Base-by-base conservation (phyloP, 35 echinoderm and acorn worm species). In the Lytechinus variegatus region DNA sequence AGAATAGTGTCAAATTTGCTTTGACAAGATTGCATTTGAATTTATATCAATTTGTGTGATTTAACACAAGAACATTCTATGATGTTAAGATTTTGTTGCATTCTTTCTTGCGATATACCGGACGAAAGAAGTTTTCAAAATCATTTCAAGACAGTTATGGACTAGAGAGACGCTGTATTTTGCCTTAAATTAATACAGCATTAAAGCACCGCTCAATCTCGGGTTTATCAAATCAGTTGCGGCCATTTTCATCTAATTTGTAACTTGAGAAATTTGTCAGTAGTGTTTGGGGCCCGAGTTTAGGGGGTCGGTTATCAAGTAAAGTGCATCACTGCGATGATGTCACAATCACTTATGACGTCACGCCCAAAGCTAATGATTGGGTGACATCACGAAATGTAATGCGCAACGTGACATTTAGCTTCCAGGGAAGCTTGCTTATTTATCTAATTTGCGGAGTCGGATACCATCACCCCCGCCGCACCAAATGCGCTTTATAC, bases 311-410 rank as follows among this genome's bases (percentile, higher is more conserved):
- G 57, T 93, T 55, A 28, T 57, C 9, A 93, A 44, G 33, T 44
- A 44, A 5, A 93, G 92, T 93, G 28, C 92, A 93, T 9, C 27
- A 54, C 19, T 93, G 52, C 88, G 28, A 54, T 93, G 92, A 93
- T 93, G 92, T 93, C 92, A 93, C 54, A 57, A 13, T n/a, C 53
- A 55, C 55, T 28, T 27, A 10, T 93, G 92, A 93, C 92, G 92
- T 93, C 92, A 93, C 55, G 10, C 92, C n/a, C n/a, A 10, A 4
- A n/a, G 9, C 27, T 54, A 27, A 57, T 57, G 54, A 54, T 21
- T 0, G 52, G 14, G 55, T 54, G 28, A 57, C 92, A 93, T 93
- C 92, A 93, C 92, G 54, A 57, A 57, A 90, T 44, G 88, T 79
- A 79, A 79, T 79, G 14, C 66, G 19, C 66, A 24, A 79, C 19